Evolutionary conservation across 1,140 invertebrate species (phyloP).

Genomic region (Linepithema humile): DNA sequence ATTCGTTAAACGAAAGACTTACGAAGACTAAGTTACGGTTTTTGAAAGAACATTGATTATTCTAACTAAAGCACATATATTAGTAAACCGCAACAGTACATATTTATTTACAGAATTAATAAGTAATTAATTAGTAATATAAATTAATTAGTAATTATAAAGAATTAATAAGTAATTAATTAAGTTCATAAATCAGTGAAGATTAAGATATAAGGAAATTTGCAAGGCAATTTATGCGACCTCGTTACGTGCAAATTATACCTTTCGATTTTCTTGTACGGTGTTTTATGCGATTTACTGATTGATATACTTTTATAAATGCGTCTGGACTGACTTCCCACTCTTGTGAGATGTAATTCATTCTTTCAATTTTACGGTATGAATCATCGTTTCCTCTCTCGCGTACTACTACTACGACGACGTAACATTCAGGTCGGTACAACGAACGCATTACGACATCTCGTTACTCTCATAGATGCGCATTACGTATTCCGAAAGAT

Average conservation of each 20-base stretch:
- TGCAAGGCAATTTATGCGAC: background rate
- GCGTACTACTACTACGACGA: slow-evolving; percentile 42
- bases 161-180: no score
- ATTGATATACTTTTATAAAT: slow-evolving; percentile 21
- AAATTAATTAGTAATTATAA: no score
- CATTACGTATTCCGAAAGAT: background rate
- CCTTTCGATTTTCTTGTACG: background rate
- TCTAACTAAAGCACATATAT: no score
- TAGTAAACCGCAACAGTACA: no score
- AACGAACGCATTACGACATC: slow-evolving; percentile 22
- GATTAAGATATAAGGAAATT: background rate
- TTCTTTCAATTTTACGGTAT: slow-evolving; percentile 55
- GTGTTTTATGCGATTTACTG: background rate
- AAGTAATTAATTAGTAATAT: no score
- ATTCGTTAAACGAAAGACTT: background rate
- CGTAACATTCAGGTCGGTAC: background rate
- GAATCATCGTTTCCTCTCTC: slow-evolving; percentile 52
- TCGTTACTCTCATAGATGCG: background rate
- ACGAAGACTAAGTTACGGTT: no score
- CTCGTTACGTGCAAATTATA: background rate
- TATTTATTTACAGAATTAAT: no score
- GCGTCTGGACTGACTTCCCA: slow-evolving; percentile 10
- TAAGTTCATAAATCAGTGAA: background rate
- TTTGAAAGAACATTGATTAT: no score
- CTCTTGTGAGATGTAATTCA: slow-evolving; percentile 27